Percentiles rank a stretch among this genome's conserved stretches.
phyloP scores from a whole-genome alignment of 2,113 vertebrate species.

The Apodemus speciosus region DNA sequence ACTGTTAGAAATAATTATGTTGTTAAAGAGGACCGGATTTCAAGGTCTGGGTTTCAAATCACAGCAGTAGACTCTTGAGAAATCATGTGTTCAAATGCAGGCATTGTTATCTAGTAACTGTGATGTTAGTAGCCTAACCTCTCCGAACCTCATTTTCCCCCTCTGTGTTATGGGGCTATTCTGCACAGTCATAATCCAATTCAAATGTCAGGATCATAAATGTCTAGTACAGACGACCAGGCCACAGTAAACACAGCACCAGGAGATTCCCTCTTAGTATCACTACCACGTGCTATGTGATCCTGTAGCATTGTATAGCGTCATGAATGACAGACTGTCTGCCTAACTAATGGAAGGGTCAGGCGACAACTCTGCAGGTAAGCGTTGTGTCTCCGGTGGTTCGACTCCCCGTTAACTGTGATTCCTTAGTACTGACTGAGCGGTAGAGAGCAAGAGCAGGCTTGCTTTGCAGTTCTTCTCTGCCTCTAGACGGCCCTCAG shows the following conservation, averaged over 20 bases:
- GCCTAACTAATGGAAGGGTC: background rate
- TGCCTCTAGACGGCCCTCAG: background rate
- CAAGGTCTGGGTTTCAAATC: constrained; percentile 2
- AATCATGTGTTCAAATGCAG: background rate
- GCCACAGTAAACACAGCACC: background rate
- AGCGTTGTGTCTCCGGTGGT: background rate
- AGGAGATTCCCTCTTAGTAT: background rate
- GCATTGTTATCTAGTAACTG: background rate
- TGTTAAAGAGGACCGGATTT: background rate
- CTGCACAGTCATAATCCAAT: background rate
- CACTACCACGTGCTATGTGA: background rate
- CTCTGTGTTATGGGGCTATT: background rate
- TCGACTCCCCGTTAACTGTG: background rate
- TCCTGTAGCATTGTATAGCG: background rate
- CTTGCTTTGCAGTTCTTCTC: background rate
- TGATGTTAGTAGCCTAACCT: background rate
- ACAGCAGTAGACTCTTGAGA: background rate
- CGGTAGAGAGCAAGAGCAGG: background rate
- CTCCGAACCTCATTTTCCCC: background rate
- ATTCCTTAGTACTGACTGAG: background rate
- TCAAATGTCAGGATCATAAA: background rate
- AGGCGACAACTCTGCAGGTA: background rate
- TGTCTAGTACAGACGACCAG: background rate
- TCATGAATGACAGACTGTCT: background rate
- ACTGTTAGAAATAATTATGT: background rate